Base-by-base conservation (phyloP, 2,888 invertebrate species). In the Pandemis heparana region DNA sequence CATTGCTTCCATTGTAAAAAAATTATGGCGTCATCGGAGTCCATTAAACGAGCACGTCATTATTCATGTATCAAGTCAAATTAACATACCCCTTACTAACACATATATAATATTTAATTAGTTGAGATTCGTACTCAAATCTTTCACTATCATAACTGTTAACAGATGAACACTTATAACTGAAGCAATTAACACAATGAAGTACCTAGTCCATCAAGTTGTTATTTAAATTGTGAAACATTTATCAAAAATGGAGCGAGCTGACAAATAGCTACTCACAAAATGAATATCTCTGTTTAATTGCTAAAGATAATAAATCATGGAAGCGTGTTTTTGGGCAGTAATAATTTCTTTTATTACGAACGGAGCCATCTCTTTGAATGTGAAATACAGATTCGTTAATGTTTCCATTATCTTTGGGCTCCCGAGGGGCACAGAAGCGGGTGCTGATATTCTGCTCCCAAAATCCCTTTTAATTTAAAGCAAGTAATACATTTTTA, bases 1-100 rank as follows among this genome's bases (percentile, higher is more conserved):
- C 76, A 77, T 76, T 79, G 78, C 81, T 82, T 83, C 81, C 82
- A 82, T 78, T 77, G 77, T 83, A 82, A 82, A 84, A 89, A 86
- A 87, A 81, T 77, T 79, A 77, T 77, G 66, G 61, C 62, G 43
- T 65, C 63, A 77, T 86, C 88, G 71, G 76, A 74, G 69, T 84
- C 85, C 87, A 72, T 80, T 82, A 63, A 75, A 75, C 78, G 53
- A 75, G 84, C 86, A 48, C 77, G 78, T 81, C 75, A 41, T 75
- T 72, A 23, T 41, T 70, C 56, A 66, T 61, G 38, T 48, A 39
- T 39, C 39, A 38, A 16, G 16, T 56, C 48, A 53, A 48, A 41
- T 39, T 68, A 68, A 68, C 43, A 72, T 48, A 68, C 32, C 32
- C 59, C 12, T 46, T 46, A 64, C 18, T 53, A 41, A 66, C 4